phyloP scores from a whole-genome alignment of 1,140 invertebrate species.

The Homalodisca vitripennis region DNA sequence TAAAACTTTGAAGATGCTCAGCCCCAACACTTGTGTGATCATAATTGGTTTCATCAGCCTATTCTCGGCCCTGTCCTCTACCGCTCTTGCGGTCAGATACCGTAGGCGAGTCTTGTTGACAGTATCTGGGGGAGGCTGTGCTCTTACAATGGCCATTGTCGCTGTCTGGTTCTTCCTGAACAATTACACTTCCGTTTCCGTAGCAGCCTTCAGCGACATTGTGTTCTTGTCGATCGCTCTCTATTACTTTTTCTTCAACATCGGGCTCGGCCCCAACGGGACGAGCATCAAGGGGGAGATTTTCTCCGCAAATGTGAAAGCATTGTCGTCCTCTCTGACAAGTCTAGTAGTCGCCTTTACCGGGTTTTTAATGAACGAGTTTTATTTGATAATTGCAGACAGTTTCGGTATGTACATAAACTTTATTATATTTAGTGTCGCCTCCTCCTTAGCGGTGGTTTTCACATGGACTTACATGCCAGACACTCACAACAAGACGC shows the following conservation, averaged over 20 bases:
- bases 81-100: conserved; percentile 46
- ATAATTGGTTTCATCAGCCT: conserved; percentile 41
- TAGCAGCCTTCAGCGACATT: conserved; percentile 23
- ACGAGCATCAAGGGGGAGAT: conserved; percentile 37
- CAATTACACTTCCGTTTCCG: background rate
- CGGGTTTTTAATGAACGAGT: conserved; percentile 69
- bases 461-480: conserved; percentile 66
- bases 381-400: conserved; percentile 60
- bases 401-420: conserved; percentile 64
- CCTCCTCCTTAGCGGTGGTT: conserved; percentile 55
- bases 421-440: conserved; percentile 78
- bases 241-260: conserved; percentile 31
- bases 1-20: conserved; percentile 27
- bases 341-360: conserved; percentile 33
- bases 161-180: conserved; percentile 34
- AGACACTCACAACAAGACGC: conserved; percentile 77
- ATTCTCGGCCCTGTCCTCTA: conserved; percentile 25
- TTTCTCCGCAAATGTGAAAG: conserved; percentile 33
- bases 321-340: conserved; percentile 32
- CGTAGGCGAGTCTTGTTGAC: conserved; percentile 53
- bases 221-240: conserved; percentile 32
- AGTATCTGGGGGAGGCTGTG: conserved; percentile 45
- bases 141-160: conserved; percentile 24
- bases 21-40: conserved; percentile 34
- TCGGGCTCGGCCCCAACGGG: conserved; percentile 33